Conservation (phyloP, 2,797 vertebrate genomes). For the Crenichthys baileyi region DNA sequence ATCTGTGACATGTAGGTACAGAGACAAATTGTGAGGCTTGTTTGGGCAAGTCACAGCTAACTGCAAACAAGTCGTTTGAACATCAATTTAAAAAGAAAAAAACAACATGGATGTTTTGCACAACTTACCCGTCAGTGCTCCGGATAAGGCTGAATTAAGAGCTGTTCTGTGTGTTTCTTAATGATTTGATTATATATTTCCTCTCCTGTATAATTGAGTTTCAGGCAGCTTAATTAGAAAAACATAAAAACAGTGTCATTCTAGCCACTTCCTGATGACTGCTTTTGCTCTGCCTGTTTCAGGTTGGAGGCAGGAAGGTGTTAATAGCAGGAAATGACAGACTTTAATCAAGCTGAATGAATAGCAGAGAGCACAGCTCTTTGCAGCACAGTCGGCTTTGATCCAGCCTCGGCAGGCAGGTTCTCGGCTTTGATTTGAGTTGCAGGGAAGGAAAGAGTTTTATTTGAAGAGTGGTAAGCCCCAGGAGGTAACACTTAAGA, state of each 20-base stretch:
- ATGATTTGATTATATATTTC: slow-evolving; percentile 60
- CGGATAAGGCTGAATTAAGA: slow-evolving; percentile 37
- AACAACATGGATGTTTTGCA: slow-evolving; percentile 1
- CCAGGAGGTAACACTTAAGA: slow-evolving; percentile 79
- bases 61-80: neutral
- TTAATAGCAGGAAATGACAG: slow-evolving; percentile 80
- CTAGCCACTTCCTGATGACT: slow-evolving; percentile 67
- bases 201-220: slow-evolving; percentile 46
- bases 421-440: slow-evolving; percentile 73
- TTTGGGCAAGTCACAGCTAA: slow-evolving; percentile 3
- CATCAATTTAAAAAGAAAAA: neutral
- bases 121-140: slow-evolving; percentile 3
- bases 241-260: slow-evolving; percentile 62
- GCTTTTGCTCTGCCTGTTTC: slow-evolving; percentile 54
- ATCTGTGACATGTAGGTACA: slow-evolving; percentile 18
- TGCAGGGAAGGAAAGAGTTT: slow-evolving; percentile 68
- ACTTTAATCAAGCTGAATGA: slow-evolving; percentile 76
- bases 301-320: slow-evolving; percentile 62
- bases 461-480: slow-evolving; percentile 77
- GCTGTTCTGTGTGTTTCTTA: slow-evolving; percentile 23
- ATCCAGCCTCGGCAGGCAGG: slow-evolving; percentile 72
- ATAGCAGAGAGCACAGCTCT: slow-evolving; percentile 67
- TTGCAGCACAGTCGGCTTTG: slow-evolving; percentile 74
- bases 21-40: slow-evolving; percentile 5
- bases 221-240: slow-evolving; percentile 50